These are phyloP conservation scores for Brachionus calyciflorus DNA, from an alignment of 1,140 invertebrate species.

Conservation along the genomic window DNA sequence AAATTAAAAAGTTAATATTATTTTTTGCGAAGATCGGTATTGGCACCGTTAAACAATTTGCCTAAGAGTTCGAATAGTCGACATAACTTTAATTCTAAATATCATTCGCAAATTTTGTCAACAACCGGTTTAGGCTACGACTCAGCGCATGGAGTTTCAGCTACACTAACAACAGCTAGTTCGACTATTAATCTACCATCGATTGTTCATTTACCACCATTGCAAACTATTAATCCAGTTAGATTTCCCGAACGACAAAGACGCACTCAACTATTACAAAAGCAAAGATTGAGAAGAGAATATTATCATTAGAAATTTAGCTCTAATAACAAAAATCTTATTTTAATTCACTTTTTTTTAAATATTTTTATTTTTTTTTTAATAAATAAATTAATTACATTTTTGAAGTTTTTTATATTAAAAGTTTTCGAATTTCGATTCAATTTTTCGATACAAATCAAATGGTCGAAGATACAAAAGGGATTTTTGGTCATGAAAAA, in stretches of 20 bases:
- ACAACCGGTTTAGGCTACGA: conserved; percentile 35
- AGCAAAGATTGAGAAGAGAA: conserved; percentile 43
- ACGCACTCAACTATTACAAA: conserved; percentile 32
- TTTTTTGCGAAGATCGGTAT: background rate
- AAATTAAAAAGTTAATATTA: background rate
- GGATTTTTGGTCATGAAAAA: no score
- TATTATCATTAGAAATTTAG: conserved; percentile 21
- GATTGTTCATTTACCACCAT: conserved; percentile 43
- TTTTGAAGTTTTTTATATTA: background rate
- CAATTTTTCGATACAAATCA: no score
- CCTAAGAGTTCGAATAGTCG: conserved; percentile 21
- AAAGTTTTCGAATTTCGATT: background rate
- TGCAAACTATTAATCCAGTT: conserved; percentile 44
- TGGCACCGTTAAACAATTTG: conserved; percentile 20
- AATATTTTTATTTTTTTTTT: no score
- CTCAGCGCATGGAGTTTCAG: background rate
- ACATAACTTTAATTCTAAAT: conserved; percentile 21
- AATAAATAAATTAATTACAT: background rate
- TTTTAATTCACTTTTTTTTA: background rate
- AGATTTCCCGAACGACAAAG: conserved; percentile 45
- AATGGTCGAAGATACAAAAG: no score
- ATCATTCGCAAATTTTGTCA: conserved; percentile 40
- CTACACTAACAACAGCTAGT: background rate
- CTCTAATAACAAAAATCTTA: no score
- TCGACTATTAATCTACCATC: conserved; percentile 26